Conservation (phyloP, 2,113 vertebrate species). For the Tachycineta bicolor region DNA sequence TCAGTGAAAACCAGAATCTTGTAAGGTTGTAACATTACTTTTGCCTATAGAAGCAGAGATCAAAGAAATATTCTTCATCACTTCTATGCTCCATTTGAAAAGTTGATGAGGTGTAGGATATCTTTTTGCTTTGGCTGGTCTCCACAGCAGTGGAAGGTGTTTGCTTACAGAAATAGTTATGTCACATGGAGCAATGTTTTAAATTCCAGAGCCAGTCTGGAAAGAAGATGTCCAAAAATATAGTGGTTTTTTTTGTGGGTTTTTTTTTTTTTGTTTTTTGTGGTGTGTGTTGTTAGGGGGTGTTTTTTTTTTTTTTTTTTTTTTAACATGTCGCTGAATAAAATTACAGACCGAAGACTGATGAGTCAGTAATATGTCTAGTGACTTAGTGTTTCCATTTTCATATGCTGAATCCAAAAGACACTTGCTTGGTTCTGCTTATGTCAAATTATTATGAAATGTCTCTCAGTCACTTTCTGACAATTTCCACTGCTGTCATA, state of each 20-base stretch:
- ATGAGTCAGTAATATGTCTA: background rate
- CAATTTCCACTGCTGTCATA: background rate
- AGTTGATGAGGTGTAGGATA: constrained; percentile 38
- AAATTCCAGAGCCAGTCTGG: background rate
- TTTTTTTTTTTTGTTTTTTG: too few species aligned
- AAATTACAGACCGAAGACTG: background rate
- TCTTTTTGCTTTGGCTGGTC: background rate
- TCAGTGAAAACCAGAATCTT: background rate
- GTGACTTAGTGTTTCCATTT: constrained; percentile 21
- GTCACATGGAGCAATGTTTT: background rate
- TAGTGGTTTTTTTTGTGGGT: background rate
- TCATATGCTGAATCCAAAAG: background rate
- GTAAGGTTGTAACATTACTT: background rate
- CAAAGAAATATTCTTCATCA: constrained; percentile 12
- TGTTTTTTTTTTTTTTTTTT: background rate
- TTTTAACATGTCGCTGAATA: background rate
- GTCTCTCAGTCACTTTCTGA: background rate
- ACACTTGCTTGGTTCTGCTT: background rate
- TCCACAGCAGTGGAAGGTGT: background rate
- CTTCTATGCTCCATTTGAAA: constrained; percentile 19
- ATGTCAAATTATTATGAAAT: background rate
- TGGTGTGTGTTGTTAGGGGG: background rate
- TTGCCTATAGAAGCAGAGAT: constrained; percentile 2
- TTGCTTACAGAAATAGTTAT: background rate
- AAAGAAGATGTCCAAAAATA: background rate